phyloP scores from a whole-genome alignment of 64 coral and sea anemone species.

The Astreopora myriophthalma region DNA sequence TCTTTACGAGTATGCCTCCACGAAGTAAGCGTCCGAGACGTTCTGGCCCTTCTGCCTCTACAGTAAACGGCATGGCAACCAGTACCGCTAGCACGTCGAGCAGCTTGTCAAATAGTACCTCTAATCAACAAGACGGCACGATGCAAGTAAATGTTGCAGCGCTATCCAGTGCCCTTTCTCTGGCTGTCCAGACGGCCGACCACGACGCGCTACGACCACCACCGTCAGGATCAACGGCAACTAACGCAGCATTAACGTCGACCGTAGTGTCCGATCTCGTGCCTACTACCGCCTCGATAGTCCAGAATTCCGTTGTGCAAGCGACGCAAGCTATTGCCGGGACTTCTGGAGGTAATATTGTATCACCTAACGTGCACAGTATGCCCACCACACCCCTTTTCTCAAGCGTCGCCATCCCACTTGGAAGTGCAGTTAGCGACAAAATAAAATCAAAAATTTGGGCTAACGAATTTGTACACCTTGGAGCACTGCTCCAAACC shows the following conservation, averaged over 20 bases:
- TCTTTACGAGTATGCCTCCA: constrained; percentile 1
- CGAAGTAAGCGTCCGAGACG: background rate
- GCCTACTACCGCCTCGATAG: background rate
- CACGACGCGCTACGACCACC: background rate
- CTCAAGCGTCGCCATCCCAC: background rate
- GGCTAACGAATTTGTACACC: background rate
- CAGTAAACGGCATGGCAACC: background rate
- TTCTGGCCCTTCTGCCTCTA: background rate
- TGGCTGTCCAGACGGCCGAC: background rate
- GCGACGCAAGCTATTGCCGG: background rate
- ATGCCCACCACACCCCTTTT: constrained; percentile 23
- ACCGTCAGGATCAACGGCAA: background rate
- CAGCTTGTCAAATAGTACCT: background rate
- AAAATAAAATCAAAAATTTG: background rate
- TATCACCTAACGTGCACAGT: constrained; percentile 11
- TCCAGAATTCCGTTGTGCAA: constrained; percentile 3
- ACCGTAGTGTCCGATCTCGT: background rate
- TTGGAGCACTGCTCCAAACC: background rate
- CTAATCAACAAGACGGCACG: constrained; percentile 1
- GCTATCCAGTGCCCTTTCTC: background rate
- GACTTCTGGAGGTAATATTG: constrained; percentile 4
- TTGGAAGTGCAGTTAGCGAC: background rate
- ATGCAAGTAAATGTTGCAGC: background rate
- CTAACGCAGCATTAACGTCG: background rate
- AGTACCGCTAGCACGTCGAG: background rate